Conservation (phyloP, 2,113 vertebrate genomes). For the Pelecanus crispus region DNA sequence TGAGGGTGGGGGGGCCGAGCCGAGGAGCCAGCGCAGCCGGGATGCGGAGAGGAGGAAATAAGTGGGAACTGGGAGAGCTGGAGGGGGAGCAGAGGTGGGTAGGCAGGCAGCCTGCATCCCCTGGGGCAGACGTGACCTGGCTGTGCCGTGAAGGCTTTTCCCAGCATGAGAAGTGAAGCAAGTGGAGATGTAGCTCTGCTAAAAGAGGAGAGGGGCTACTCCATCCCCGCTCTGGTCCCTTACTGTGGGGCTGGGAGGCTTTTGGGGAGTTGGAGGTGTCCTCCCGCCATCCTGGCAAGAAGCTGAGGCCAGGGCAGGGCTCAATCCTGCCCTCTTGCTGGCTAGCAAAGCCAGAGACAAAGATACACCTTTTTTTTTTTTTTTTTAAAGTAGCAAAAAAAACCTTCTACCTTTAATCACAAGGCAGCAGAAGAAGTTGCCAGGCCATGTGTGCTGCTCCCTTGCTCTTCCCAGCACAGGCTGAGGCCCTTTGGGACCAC, state of each 20-base stretch:
- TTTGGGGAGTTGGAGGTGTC: background rate
- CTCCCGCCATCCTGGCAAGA: background rate
- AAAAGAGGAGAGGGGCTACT: background rate
- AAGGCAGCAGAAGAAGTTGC: background rate
- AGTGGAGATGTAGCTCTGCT: background rate
- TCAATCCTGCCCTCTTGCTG: background rate
- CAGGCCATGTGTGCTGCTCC: background rate
- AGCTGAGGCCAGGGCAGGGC: background rate
- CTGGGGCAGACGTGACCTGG: background rate
- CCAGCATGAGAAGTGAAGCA: background rate
- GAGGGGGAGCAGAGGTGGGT: background rate
- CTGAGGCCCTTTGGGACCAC: background rate
- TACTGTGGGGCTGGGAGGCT: background rate
- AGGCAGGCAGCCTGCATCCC: background rate
- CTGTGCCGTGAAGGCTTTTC: background rate
- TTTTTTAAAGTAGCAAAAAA: background rate
- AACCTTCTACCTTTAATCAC: background rate
- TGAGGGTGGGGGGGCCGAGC: background rate
- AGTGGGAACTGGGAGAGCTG: background rate
- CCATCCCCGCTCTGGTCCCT: background rate
- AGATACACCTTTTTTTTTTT: background rate
- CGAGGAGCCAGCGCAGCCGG: fast-evolving
- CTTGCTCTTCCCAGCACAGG: background rate
- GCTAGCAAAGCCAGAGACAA: background rate
- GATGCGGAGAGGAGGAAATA: background rate